Evolutionary conservation across 2,797 vertebrate species (phyloP), one percentile per base, ranked within the genome.

Genomic region (Tadarida brasiliensis): DNA sequence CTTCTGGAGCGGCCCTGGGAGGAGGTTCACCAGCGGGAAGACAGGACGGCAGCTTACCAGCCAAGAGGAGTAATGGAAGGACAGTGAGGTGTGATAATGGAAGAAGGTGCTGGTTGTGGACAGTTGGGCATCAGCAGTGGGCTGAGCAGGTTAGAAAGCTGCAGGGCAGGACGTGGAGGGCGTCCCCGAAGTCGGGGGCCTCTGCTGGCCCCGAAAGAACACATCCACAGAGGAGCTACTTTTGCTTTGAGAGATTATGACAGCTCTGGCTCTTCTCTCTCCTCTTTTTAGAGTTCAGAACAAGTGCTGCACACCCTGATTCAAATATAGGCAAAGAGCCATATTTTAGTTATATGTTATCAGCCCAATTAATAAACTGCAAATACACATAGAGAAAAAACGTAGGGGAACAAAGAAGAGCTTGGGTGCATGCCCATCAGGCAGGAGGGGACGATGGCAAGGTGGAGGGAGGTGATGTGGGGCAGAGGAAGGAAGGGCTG

Each of bases 121-220:
- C 67, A 65, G n/a, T 30, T 51, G 1, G 1, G 9, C 2, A 1
- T 28, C 61, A 19, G 8, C 57, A 11, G 19, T 3, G 56, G 20
- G 49, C 30, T 0, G 24, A 0, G 17, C 1, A 3, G n/a, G 24
- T 4, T 1, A 10, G 67, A 10, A 47, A 17, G 86, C 51, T 24
- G 3, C 2, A 22, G 47, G 57, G 44, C 14, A 10, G 67, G 49
- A 17, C 7, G 20, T 16, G 6, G 54, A 6, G 57, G 35, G 11
- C n/a, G 2, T 44, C 4, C 30, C 20, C 2, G 8, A 2, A 12
- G 14, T 7, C 28, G 3, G 47, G 12, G 54, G 24, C 28, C 14
- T 7, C 20, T 11, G 24, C 1, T 4, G 4, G 12, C 12, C 20
- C 3, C 2, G 44, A 16, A 20, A 28, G 78, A 30, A 30, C 7